Evolutionary conservation across 2,888 invertebrate genomes (phyloP).

Genomic region (Beris chalybata): DNA sequence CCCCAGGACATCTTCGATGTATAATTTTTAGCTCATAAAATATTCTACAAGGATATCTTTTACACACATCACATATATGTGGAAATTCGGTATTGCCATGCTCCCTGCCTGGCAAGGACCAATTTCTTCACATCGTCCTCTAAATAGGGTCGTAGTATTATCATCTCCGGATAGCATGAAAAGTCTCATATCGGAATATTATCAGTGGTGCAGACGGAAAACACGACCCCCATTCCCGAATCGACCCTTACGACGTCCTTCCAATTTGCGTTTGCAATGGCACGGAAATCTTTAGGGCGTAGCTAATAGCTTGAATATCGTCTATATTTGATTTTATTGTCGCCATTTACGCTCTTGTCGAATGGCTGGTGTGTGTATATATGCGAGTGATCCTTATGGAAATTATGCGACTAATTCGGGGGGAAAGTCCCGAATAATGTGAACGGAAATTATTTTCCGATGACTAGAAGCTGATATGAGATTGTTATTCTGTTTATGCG

Average conservation of each 20-base stretch:
- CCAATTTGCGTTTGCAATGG: neutral
- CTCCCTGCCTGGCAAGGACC: slow-evolving; percentile 1
- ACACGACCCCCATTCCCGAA: slow-evolving; percentile 1
- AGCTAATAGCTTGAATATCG: slow-evolving; percentile 25
- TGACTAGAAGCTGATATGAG: slow-evolving; percentile 10
- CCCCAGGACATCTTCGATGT: neutral
- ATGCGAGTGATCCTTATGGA: slow-evolving; percentile 6
- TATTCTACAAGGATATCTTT: neutral
- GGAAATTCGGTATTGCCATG: neutral
- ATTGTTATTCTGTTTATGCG: slow-evolving; percentile 14
- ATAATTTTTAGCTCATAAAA: neutral
- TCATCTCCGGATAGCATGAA: slow-evolving; percentile 29
- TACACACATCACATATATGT: neutral
- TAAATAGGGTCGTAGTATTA: slow-evolving; percentile 5
- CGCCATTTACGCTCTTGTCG: slow-evolving; percentile 25
- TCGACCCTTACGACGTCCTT: neutral
- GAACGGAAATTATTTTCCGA: slow-evolving; percentile 4
- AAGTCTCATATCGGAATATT: slow-evolving; percentile 32
- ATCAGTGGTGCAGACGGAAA: slow-evolving; percentile 25
- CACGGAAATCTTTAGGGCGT: slow-evolving; percentile 32
- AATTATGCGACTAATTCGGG: slow-evolving; percentile 17
- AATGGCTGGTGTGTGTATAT: neutral
- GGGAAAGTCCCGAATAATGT: neutral
- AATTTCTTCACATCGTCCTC: neutral
- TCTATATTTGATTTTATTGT: slow-evolving; percentile 29